These are phyloP conservation scores for Odontamblyopus lacepedii DNA, from an alignment of 2,797 vertebrate genomes.

Conservation along the genomic window DNA sequence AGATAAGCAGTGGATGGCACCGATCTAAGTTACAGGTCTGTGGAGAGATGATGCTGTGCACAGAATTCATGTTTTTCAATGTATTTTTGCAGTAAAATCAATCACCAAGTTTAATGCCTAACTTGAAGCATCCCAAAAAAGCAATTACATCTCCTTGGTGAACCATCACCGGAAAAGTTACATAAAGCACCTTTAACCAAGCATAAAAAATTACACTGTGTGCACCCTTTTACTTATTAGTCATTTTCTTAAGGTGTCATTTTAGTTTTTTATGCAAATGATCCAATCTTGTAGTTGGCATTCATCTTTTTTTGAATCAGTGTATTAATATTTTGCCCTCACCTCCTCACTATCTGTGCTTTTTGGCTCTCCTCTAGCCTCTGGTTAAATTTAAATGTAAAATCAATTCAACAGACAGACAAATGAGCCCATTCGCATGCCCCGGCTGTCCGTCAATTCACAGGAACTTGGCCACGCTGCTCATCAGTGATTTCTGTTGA, in stretches of 20 bases:
- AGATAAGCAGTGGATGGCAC: no score
- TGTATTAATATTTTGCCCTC: slow-evolving; percentile 1
- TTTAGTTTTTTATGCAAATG: background rate
- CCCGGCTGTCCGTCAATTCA: slow-evolving; percentile 54
- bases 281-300: slow-evolving; percentile 1
- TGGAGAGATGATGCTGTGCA: no score
- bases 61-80: no score
- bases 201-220: background rate
- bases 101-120: no score
- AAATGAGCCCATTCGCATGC: slow-evolving; percentile 52
- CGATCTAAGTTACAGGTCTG: no score
- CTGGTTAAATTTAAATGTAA: slow-evolving; percentile 32
- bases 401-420: slow-evolving; percentile 31
- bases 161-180: no score
- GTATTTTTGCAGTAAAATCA: no score
- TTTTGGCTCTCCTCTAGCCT: slow-evolving; percentile 5
- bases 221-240: background rate
- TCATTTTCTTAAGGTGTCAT: background rate
- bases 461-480: slow-evolving; percentile 30
- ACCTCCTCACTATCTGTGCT: background rate
- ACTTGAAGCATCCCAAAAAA: no score
- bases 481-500: slow-evolving; percentile 35
- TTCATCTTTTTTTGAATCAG: slow-evolving; percentile 17
- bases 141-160: no score
- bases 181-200: no score